Evolutionary conservation across 2,797 vertebrate species (phyloP), one percentile per base, ranked within the genome.

Genomic region (Poeciliopsis gracilis): DNA sequence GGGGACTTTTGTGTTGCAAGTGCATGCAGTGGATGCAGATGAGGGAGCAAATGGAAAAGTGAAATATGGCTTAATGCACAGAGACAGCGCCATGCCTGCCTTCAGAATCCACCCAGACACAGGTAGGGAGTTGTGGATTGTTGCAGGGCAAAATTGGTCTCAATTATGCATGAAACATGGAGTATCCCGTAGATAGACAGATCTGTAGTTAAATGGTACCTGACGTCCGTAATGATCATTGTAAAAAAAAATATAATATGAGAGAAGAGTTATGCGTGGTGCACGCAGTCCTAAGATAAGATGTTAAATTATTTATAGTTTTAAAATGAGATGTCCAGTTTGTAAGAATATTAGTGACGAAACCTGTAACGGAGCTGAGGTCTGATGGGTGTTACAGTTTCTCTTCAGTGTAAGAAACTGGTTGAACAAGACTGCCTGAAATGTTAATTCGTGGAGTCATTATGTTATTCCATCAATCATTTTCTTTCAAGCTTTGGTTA

Each of bases 31-130:
- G 88, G 97, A 98, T 91, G 96, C 96, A 84, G 97, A 98, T 91
- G 96, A 97, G 90, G 97, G 97, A 88, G 94, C 94, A 89, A 98
- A 97, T 90, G 97, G 97, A 84, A 88, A 96, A 95, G 97, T 98
- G 89, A 97, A 96, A 91, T 98, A 97, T 23, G 96, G 97, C 87
- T 92, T 98, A 93, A 96, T 98, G 96, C 97, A 97, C 89, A 95
- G 96, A 94, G 96, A 96, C 94, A 96, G 96, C 82, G 91, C 95
- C 73, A 90, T 96, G 47, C 96, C 97, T 43, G 95, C 97, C 49
- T 98, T 98, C 93, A 96, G 91, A 89, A 96, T 98, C 81, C 95
- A 98, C 83, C 96, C 96, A 79, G 97, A 97, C 86, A 97, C 97
- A 96, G 97, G 97, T 98, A 95, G 85, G 85, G 81, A 4, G 77